Conservation (phyloP, 2,797 vertebrate species). For the Falco peregrinus region DNA sequence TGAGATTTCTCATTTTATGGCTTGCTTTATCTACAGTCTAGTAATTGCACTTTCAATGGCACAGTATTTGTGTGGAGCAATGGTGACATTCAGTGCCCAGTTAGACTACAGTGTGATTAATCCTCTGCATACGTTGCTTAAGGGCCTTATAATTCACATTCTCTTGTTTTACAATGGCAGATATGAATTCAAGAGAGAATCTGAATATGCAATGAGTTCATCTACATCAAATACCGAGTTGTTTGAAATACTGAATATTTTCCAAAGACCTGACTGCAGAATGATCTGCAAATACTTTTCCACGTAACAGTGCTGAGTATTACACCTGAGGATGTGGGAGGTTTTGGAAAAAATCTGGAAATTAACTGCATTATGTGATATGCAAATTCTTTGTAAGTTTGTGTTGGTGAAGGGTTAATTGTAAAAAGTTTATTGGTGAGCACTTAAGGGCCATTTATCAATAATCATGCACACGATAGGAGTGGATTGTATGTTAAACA, state of each 20-base stretch:
- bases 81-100: slow-evolving; percentile 22
- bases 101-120: neutral
- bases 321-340: neutral
- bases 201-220: neutral
- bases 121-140: neutral
- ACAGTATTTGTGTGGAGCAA: slow-evolving; percentile 1
- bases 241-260: slow-evolving; percentile 22
- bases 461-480: too few relatives aligned
- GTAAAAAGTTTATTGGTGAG: neutral
- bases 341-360: neutral
- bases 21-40: slow-evolving; percentile 37
- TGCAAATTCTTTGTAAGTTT: neutral
- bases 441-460: neutral
- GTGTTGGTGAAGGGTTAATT: neutral
- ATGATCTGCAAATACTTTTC: slow-evolving; percentile 12
- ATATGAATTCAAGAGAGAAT: neutral
- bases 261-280: neutral
- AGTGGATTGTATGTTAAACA: neutral
- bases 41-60: slow-evolving; percentile 40
- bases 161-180: slow-evolving; percentile 8
- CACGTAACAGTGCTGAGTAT: neutral
- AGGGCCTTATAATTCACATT: slow-evolving; percentile 19
- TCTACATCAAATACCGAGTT: neutral
- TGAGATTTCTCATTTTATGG: slow-evolving; percentile 59
- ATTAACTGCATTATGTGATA: neutral